Percentiles rank a stretch among this genome's conserved stretches.
Evolutionary conservation across 2,888 invertebrate species (phyloP).

Genomic region (Pteria penguin): DNA sequence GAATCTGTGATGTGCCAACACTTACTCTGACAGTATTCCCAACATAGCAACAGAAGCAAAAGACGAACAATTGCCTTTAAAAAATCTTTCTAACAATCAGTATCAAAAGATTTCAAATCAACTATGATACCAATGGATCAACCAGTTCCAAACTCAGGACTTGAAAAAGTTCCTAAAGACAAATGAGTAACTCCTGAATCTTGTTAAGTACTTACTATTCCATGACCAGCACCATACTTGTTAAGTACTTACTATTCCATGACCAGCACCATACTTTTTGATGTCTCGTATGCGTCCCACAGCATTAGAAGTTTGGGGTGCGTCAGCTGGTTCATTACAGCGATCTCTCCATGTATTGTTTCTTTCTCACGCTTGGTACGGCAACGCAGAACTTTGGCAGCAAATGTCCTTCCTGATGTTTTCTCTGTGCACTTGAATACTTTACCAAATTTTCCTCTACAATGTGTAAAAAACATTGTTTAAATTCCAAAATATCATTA

Average conservation of each 20-base stretch:
- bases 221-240: slow-evolving; percentile 96
- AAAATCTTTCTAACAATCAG: no score
- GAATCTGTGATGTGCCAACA: no score
- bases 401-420: slow-evolving; percentile 84
- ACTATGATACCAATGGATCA: no score
- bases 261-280: slow-evolving; percentile 94
- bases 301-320: slow-evolving; percentile 98
- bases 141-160: no score
- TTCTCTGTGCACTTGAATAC: slow-evolving; percentile 84
- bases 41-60: no score
- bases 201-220: slow-evolving; percentile 95
- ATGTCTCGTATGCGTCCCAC: slow-evolving; percentile 90
- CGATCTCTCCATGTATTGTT: slow-evolving; percentile 95
- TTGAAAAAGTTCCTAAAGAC: no score
- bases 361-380: slow-evolving; percentile 91
- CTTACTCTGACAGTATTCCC: no score
- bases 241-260: slow-evolving; percentile 95
- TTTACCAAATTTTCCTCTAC: slow-evolving; percentile 82
- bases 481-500: no score
- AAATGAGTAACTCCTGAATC: no score
- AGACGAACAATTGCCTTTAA: no score
- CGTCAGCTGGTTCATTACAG: slow-evolving; percentile 95
- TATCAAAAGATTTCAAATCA: no score
- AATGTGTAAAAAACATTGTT: no score
- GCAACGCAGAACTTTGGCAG: slow-evolving; percentile 92